phyloP scores from a whole-genome alignment of 2,797 vertebrate genomes.

The Galago senegalensis region DNA sequence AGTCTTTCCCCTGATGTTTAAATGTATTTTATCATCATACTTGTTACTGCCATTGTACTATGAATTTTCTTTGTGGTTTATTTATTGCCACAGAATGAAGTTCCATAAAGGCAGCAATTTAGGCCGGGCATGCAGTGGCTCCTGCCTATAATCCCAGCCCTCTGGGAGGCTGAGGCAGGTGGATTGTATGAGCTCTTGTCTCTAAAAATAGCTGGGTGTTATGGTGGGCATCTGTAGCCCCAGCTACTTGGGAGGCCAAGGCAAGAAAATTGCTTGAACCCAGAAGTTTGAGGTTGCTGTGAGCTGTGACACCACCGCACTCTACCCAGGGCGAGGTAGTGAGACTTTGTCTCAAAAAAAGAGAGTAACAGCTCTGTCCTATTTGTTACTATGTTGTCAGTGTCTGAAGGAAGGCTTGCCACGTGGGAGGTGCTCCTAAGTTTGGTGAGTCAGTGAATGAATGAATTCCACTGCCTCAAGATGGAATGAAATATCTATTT shows the following conservation, averaged over 20 bases:
- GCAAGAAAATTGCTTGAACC: too few species aligned
- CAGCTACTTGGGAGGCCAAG: too few species aligned
- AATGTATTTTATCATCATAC: background rate
- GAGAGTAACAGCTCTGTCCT: background rate
- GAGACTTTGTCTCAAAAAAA: too few species aligned
- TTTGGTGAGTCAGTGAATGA: background rate
- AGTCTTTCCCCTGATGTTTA: background rate
- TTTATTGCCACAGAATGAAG: slow-evolving; percentile 22
- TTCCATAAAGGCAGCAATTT: background rate
- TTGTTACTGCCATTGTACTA: slow-evolving; percentile 2
- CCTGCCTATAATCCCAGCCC: too few species aligned
- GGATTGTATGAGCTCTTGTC: too few species aligned
- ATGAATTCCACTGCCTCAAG: background rate
- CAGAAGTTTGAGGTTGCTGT: too few species aligned
- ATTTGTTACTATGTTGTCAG: background rate
- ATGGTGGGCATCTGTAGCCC: too few species aligned
- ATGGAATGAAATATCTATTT: background rate
- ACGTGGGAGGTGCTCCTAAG: background rate
- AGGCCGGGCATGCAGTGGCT: too few species aligned
- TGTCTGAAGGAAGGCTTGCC: background rate
- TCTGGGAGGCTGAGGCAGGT: too few species aligned
- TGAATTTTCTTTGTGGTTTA: slow-evolving; percentile 34
- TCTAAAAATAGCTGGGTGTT: too few species aligned
- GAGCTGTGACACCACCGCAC: too few species aligned
- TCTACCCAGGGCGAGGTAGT: too few species aligned